phyloP scores from a whole-genome alignment of 2,113 vertebrate genomes.

The Panthera tigris region DNA sequence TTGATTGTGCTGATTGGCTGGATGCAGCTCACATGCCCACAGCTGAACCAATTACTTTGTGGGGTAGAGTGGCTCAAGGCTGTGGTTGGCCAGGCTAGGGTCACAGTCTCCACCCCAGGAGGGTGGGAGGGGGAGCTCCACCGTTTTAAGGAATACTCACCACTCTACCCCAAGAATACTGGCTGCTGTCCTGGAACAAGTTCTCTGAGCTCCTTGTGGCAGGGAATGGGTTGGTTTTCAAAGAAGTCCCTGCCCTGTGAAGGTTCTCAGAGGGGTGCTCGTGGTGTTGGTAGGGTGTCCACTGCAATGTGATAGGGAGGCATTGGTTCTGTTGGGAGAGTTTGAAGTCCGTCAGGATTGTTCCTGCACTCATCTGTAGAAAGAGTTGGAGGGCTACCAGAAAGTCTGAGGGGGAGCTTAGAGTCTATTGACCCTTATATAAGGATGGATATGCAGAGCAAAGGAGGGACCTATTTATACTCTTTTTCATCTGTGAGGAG shows the following conservation, averaged over 20 bases:
- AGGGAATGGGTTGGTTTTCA: background rate
- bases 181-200: background rate
- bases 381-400: background rate
- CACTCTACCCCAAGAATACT: background rate
- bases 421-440: background rate
- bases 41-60: background rate
- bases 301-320: background rate
- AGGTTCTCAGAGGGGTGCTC: background rate
- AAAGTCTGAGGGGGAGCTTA: background rate
- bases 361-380: background rate
- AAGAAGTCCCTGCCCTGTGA: background rate
- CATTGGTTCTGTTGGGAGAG: background rate
- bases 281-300: background rate
- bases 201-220: constrained; percentile 14
- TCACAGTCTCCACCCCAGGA: background rate
- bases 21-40: background rate
- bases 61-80: background rate
- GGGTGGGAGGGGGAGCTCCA: background rate
- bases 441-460: background rate
- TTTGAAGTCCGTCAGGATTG: background rate
- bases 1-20: constrained; percentile 12
- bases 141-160: background rate
- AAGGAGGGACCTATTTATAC: background rate
- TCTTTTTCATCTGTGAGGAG: background rate
- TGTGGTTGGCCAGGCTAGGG: background rate